Evolutionary conservation across 2,113 vertebrate species (phyloP), one percentile per base, ranked within the genome.

Genomic region (Orientallactaga bullata): DNA sequence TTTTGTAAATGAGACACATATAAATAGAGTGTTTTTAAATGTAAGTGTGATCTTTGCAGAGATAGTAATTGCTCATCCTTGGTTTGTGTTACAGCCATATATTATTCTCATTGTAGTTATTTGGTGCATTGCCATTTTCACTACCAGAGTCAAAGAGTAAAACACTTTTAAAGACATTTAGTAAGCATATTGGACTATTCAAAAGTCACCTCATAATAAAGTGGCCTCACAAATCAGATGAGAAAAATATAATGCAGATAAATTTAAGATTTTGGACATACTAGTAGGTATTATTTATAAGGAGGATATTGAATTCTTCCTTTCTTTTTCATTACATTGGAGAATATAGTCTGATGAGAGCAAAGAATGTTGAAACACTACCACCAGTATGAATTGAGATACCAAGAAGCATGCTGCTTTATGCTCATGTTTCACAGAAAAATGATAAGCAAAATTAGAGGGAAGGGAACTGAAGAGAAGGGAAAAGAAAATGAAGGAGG

Each of bases 1-100:
- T 37, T 58, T 47, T 26, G 74, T 47, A 24, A 79, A 61, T 79
- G 37, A 92, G 82, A 66, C 42, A 63, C 20, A 82, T 93, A 32
- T 60, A 55, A 72, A 74, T 61, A 83, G 35, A 72, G 23, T 85
- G 18, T 21, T 51, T 76, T 84, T 74, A 73, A 79, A 94, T 68
- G 80, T 82, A 88, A 95, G 16, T 82, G 20, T 2, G 42, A 20
- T 82, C 66, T 94, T 90, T 78, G 83, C 84, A 89, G 74, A 91
- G 21, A 66, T 30, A 85, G 39, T 83, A 89, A 92, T 55, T 86
- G 35, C 17, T 79, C 61, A 86, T 85, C 65, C 37, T 93, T 88
- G 90, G 26, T 94, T 76, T 94, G 42, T 85, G 13, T 85, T 37
- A 68, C 12, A 63, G 6, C 39, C 71, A 55, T 90, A 92, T 86